Evolutionary conservation across 2,888 invertebrate species (phyloP), one percentile per base, ranked within the genome.

Genomic region (Tetragnatha montana): DNA sequence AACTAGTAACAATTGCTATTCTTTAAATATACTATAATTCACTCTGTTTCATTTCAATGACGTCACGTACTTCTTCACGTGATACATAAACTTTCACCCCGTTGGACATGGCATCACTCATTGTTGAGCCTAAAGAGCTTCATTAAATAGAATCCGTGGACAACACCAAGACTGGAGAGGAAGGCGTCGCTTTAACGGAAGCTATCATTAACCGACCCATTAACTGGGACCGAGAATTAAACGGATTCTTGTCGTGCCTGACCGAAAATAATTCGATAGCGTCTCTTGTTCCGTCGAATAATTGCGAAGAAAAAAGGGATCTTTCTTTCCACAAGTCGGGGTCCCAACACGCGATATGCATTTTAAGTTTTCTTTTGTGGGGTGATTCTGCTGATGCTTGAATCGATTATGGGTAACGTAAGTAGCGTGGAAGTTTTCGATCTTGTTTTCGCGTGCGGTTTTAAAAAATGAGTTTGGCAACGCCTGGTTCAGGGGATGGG

Each of bases 171-270:
- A 51, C 47, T 14, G 60, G 60, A 60, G 74, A 35, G 51, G 17
- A 73, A 82, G 74, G 82, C 82, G 82, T 73, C 60, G 82, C 21
- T 82, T 51, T 60, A 74, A 51, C 82, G 82, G 82, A 74, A 82
- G 82, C 82, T 60, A 35, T 73, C 73, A 74, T 82, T 81, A 81
- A 69, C 19, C 17, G 22, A 51, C 21, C 22, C 74, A 71, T 74
- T 73, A 73, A 14, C 49, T 21, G n/a, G 49, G 76, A 19, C n/a
- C n/a, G 3, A n/a, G 21, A 22, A 78, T 78, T 60, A 78, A 78
- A 78, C 60, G 47, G 60, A 78, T 78, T 78, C 8, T 22, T 78
- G 60, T 60, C 22, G 22, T 22, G 78, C 50, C 76, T 50, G 19
- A 50, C 19, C 60, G 60, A 76, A 60, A 78, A 60, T 78, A 78